phyloP scores from a whole-genome alignment of 2,888 invertebrate genomes.

The Meloe dianella region DNA sequence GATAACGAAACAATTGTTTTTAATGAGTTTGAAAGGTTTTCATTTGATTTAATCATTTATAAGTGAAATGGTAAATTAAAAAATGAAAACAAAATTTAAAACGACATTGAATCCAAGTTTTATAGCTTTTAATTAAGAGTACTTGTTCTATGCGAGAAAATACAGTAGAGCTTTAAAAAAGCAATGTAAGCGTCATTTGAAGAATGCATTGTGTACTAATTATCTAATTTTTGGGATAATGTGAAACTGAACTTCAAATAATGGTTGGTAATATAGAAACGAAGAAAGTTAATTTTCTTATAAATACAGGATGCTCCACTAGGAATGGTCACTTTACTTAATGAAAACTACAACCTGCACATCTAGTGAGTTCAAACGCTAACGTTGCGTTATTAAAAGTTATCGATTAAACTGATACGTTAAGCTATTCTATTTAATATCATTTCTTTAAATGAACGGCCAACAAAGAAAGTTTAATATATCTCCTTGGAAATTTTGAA shows the following conservation, averaged over 20 bases:
- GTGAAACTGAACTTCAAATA: neutral
- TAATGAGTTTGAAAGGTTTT: neutral
- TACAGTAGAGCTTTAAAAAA: neutral
- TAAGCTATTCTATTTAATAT: too few species aligned
- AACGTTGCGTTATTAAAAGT: too few species aligned
- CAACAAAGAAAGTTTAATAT: too few species aligned
- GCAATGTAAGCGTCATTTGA: neutral
- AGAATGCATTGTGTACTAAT: constrained; percentile 4
- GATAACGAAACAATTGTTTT: neutral
- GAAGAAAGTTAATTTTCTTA: neutral
- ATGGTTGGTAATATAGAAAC: neutral
- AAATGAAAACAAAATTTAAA: neutral
- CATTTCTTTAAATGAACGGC: too few species aligned
- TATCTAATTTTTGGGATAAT: neutral
- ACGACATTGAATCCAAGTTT: neutral
- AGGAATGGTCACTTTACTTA: neutral
- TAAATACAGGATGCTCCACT: neutral
- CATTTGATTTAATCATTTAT: neutral
- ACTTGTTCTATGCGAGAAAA: neutral
- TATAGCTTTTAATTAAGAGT: constrained; percentile 6
- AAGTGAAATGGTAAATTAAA: neutral
- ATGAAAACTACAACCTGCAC: neutral
- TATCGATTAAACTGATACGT: too few species aligned
- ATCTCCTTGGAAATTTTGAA: too few species aligned
- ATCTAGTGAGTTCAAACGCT: too few species aligned